phyloP scores from a whole-genome alignment of 1,140 invertebrate genomes.

The Drosophila pachea region DNA sequence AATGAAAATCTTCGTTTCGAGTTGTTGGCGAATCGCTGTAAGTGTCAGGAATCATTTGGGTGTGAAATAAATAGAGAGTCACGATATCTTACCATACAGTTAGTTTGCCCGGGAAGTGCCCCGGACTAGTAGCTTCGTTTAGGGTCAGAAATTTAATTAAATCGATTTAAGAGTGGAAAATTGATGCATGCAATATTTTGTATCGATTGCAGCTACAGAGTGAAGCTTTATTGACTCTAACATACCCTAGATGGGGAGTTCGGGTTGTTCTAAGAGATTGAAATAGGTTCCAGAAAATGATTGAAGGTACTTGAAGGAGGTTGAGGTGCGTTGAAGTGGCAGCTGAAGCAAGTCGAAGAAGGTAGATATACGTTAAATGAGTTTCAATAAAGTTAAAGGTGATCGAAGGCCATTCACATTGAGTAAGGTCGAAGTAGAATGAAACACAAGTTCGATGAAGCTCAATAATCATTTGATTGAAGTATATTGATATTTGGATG shows the following conservation, averaged over 20 bases:
- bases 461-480: no score
- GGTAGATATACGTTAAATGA: no score
- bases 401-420: no score
- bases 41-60: constrained; percentile 21
- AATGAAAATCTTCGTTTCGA: constrained; percentile 37
- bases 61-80: constrained; percentile 35
- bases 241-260: not conserved
- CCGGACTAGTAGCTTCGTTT: not conserved
- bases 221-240: not conserved
- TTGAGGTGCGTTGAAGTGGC: no score
- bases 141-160: constrained; percentile 11
- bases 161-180: constrained; percentile 23
- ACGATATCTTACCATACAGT: constrained; percentile 25
- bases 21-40: constrained; percentile 9
- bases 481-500: no score
- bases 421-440: no score
- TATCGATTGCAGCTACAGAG: not conserved
- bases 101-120: not conserved
- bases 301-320: no score
- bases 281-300: no score
- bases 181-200: not conserved
- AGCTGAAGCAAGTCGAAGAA: no score
- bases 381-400: no score
- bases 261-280: no score
- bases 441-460: no score